Conservation (phyloP, 2,113 vertebrate species). For the Oryzias woworae region DNA sequence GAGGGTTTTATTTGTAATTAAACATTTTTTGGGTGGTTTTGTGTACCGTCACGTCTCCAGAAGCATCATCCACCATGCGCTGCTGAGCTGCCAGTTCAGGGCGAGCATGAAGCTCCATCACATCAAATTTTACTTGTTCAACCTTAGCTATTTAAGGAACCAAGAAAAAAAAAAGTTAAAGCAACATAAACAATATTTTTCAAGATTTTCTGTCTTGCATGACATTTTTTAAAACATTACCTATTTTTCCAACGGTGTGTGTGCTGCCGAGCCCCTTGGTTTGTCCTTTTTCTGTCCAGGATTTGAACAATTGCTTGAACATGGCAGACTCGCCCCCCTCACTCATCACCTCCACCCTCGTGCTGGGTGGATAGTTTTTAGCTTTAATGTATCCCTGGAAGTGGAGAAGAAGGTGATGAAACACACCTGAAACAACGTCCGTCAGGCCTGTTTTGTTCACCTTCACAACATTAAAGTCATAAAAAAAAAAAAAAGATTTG, state of each 20-base stretch:
- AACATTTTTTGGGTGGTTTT: not conserved
- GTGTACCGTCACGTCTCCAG: conserved; percentile 82
- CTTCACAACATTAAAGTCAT: not conserved
- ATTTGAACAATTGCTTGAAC: conserved; percentile 90
- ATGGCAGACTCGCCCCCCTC: conserved; percentile 88
- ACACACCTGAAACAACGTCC: no score
- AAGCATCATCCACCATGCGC: conserved; percentile 88
- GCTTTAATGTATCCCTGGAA: conserved; percentile 87
- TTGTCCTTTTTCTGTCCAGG: conserved; percentile 81
- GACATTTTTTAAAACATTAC: conserved; percentile 58
- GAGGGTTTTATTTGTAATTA: no score
- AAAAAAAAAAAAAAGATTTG: not conserved
- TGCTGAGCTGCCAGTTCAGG: conserved; percentile 88
- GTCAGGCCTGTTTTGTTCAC: no score
- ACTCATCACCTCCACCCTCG: conserved; percentile 82
- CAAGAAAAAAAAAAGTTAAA: not conserved
- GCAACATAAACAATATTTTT: no score
- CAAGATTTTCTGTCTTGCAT: not conserved
- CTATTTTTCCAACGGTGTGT: conserved; percentile 81
- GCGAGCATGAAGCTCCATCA: conserved; percentile 83
- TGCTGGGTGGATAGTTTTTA: conserved; percentile 85
- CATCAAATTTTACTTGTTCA: conserved; percentile 86
- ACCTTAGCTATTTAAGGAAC: conserved; percentile 81
- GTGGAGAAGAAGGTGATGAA: not conserved
- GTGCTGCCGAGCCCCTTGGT: conserved; percentile 81